Evolutionary conservation across 1,140 invertebrate genomes (phyloP).

Genomic region (Danaus plexippus): DNA sequence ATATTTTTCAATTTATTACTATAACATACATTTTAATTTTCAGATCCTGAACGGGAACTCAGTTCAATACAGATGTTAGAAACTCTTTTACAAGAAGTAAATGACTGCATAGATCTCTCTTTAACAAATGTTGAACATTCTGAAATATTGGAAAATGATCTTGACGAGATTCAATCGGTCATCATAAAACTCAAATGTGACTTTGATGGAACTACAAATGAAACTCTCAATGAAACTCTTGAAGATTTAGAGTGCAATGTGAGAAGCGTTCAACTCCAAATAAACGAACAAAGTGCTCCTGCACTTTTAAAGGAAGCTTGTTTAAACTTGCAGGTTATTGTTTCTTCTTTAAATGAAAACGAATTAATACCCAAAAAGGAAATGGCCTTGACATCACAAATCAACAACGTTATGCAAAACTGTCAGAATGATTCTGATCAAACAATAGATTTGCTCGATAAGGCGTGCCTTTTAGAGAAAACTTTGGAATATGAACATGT

Average conservation of each 20-base stretch:
- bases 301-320: slow-evolving; percentile 55
- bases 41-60: slow-evolving; percentile 18
- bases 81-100: slow-evolving; percentile 40
- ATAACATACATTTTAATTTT: too few relatives aligned
- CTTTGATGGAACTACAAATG: slow-evolving; percentile 40
- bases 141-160: slow-evolving; percentile 39
- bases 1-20: too few relatives aligned
- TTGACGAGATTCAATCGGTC: slow-evolving; percentile 61
- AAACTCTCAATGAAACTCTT: slow-evolving; percentile 59
- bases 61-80: slow-evolving; percentile 37
- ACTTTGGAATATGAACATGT: slow-evolving; percentile 30
- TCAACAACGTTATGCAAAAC: slow-evolving; percentile 28
- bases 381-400: slow-evolving; percentile 17
- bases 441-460: slow-evolving; percentile 45
- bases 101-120: slow-evolving; percentile 31
- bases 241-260: slow-evolving; percentile 67
- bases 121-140: slow-evolving; percentile 22
- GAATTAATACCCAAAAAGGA: slow-evolving; percentile 14
- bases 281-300: slow-evolving; percentile 52
- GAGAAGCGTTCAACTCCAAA: slow-evolving; percentile 61
- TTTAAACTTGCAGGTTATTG: slow-evolving; percentile 45
- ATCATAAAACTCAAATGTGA: slow-evolving; percentile 57
- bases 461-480: slow-evolving; percentile 26
- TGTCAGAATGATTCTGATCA: slow-evolving; percentile 44
- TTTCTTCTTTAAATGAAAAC: slow-evolving; percentile 39